Percentiles rank a stretch among this genome's conserved stretches.
Conservation (phyloP, 64 coral and sea anemone species). For the Pocillopora damicornis region DNA sequence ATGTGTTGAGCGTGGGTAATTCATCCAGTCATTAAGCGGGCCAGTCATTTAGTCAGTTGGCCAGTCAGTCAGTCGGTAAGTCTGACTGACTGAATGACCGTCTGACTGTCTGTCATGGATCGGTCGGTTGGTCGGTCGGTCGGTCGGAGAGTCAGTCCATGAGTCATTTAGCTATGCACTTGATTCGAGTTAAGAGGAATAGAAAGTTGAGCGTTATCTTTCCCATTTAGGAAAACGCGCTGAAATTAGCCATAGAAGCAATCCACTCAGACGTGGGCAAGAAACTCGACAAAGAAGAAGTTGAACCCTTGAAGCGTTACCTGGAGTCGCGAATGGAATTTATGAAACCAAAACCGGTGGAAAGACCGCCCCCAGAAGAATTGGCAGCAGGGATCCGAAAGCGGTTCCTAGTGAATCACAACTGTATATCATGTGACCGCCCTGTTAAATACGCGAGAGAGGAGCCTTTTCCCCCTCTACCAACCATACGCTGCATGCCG, state of each 20-base stretch:
- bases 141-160: not conserved
- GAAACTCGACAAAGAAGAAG: slow-evolving; percentile 81
- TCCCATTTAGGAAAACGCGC: slow-evolving; percentile 48
- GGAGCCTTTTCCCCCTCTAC: slow-evolving; percentile 68
- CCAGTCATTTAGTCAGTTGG: not conserved
- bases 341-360: slow-evolving; percentile 62
- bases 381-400: slow-evolving; percentile 69
- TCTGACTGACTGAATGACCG: too few species aligned
- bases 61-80: not conserved
- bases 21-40: not conserved
- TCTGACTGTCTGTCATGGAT: not conserved
- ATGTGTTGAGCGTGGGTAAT: too few species aligned
- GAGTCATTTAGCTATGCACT: not conserved
- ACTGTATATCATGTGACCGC: slow-evolving; percentile 87
- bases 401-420: slow-evolving; percentile 60
- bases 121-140: not conserved
- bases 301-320: slow-evolving; percentile 73
- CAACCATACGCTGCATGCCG: slow-evolving; percentile 55
- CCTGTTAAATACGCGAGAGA: slow-evolving; percentile 66
- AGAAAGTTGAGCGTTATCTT: not conserved
- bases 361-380: slow-evolving; percentile 59
- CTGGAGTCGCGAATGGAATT: slow-evolving; percentile 65
- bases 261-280: slow-evolving; percentile 59
- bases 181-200: not conserved
- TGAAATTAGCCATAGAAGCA: slow-evolving; percentile 41